A percentile compares a stretch with the other conserved stretches of the same genome.
These are phyloP conservation scores for Sorex araneus DNA, from an alignment of 2,113 vertebrate species.

Conservation along the genomic window DNA sequence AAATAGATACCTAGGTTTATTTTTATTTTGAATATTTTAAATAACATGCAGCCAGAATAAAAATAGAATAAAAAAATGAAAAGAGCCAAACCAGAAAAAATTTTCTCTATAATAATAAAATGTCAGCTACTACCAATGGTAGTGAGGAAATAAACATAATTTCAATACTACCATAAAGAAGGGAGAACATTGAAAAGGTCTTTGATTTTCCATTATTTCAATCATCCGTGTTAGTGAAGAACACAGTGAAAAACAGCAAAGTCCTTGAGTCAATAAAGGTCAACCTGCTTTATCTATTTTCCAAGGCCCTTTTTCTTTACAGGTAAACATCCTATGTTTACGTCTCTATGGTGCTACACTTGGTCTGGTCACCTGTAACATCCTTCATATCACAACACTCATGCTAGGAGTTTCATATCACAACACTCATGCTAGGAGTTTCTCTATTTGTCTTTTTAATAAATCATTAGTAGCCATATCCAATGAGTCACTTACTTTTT, in stretches of 20 bases:
- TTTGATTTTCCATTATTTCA: not conserved
- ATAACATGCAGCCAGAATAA: constrained; percentile 51
- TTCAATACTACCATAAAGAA: not conserved
- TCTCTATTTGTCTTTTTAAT: not conserved
- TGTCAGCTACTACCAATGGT: not conserved
- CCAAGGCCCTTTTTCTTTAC: constrained; percentile 8
- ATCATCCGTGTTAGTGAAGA: not conserved
- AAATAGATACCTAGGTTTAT: constrained; percentile 33
- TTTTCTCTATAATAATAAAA: not conserved
- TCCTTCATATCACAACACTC: not conserved
- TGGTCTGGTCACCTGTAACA: not conserved
- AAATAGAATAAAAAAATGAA: constrained; percentile 31
- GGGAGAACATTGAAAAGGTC: not conserved
- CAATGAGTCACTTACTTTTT: not conserved
- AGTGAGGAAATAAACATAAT: not conserved
- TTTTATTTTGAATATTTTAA: constrained; percentile 61
- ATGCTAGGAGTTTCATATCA: not conserved
- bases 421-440: not conserved
- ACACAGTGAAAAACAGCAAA: not conserved
- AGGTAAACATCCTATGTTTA: too few species aligned
- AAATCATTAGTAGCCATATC: not conserved
- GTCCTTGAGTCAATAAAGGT: not conserved
- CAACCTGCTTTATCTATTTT: not conserved
- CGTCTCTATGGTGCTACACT: not conserved
- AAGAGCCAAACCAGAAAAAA: constrained; percentile 7